These are phyloP conservation scores for Nyctibius bracteatus DNA, from an alignment of 2,113 vertebrate genomes.

Conservation along the genomic window DNA sequence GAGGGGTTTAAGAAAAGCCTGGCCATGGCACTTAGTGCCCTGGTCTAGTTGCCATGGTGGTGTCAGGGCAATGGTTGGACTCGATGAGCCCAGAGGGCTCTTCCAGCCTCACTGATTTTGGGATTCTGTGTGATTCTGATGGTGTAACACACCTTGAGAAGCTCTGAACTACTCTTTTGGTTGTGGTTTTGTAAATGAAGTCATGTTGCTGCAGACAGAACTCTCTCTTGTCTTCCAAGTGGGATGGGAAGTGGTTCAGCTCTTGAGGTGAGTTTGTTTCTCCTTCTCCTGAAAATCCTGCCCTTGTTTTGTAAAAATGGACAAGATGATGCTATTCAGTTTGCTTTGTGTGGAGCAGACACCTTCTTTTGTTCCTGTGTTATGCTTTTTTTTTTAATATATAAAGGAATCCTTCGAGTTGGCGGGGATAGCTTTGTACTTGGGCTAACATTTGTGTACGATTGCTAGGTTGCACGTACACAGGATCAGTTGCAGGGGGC, in stretches of 20 bases:
- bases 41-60: too few relatives aligned
- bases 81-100: too few relatives aligned
- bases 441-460: neutral
- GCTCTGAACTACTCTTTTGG: neutral
- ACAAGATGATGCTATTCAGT: fast-evolving
- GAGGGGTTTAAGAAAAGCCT: too few relatives aligned
- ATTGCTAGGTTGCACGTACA: neutral
- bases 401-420: neutral
- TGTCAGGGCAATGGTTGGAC: too few relatives aligned
- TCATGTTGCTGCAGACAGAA: neutral
- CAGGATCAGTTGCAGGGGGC: neutral
- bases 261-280: neutral
- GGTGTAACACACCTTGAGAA: neutral
- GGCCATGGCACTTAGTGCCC: too few relatives aligned
- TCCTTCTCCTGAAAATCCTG: neutral
- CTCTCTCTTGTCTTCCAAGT: neutral
- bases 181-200: too few relatives aligned
- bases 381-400: neutral
- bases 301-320: neutral
- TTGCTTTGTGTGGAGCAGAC: neutral
- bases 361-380: neutral
- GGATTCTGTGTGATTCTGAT: too few relatives aligned
- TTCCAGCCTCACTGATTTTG: too few relatives aligned
- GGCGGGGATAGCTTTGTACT: neutral
- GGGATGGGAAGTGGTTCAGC: neutral